Conservation (phyloP, 2,888 invertebrate species). For the Epinotia brunnichana region DNA sequence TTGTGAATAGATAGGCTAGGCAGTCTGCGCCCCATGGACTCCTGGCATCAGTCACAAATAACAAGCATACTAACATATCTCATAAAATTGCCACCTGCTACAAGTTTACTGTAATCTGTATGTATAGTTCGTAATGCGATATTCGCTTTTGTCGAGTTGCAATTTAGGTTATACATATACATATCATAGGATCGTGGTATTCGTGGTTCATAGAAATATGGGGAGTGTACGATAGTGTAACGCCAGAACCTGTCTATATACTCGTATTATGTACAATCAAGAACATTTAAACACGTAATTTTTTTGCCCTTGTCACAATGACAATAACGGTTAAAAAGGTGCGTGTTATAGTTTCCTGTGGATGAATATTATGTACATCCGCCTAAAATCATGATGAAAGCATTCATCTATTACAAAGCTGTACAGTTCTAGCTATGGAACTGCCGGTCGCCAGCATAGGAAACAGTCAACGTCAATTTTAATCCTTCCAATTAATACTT, state of each 20-base stretch:
- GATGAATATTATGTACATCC: neutral
- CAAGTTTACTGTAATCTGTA: neutral
- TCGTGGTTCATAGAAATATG: neutral
- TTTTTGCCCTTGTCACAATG: neutral
- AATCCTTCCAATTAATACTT: conserved; percentile 31
- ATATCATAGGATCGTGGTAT: neutral
- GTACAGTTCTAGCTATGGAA: neutral
- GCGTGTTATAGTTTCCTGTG: neutral
- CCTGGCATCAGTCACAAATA: neutral
- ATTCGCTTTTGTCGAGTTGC: neutral
- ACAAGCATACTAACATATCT: neutral
- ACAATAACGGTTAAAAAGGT: neutral
- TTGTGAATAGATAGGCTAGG: neutral
- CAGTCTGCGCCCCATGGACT: neutral
- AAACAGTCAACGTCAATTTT: conserved; percentile 10
- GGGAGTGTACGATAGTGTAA: neutral
- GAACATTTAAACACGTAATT: neutral
- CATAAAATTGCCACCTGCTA: conserved; percentile 14
- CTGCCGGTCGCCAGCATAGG: neutral
- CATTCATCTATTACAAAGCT: conserved; percentile 2
- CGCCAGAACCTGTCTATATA: neutral
- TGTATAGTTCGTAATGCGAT: neutral
- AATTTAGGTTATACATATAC: neutral
- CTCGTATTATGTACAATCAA: no score
- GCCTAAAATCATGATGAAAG: neutral